phyloP scores from a whole-genome alignment of 2,113 vertebrate genomes.

The Eptatretus burgeri region DNA sequence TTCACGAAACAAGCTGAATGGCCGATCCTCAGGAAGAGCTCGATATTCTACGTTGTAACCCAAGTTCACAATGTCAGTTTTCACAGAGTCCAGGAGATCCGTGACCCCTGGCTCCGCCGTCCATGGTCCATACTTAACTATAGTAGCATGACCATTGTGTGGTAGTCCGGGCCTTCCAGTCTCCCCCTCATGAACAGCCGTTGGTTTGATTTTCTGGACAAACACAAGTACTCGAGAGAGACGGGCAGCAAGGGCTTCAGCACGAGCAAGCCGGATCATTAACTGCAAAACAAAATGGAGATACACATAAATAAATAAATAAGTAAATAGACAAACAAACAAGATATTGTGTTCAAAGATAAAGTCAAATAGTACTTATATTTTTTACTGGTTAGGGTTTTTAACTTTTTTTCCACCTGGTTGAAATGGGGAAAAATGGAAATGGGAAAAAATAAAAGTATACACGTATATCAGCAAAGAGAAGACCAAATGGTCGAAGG shows the following conservation, averaged over 20 bases:
- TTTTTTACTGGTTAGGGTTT: no score
- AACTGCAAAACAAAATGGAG: not conserved
- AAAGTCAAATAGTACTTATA: no score
- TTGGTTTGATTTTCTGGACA: constrained; percentile 29
- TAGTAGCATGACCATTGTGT: constrained; percentile 26
- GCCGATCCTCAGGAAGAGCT: constrained; percentile 16
- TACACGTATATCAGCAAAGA: no score
- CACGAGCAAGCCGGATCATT: constrained; percentile 45
- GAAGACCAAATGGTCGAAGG: no score
- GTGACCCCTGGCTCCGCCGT: constrained; percentile 17
- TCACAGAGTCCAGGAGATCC: constrained; percentile 45
- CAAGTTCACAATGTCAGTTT: constrained; percentile 11
- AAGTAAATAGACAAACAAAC: no score
- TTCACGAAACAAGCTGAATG: not conserved
- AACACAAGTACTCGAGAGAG: constrained; percentile 33
- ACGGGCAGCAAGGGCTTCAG: constrained; percentile 37
- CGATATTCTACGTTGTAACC: constrained; percentile 17
- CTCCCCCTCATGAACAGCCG: constrained; percentile 16
- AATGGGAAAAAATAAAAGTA: no score
- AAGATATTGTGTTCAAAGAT: no score
- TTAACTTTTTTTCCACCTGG: no score
- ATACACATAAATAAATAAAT: no score
- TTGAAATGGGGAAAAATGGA: no score
- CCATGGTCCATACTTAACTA: constrained; percentile 71
- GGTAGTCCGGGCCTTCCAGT: constrained; percentile 16